Percentiles rank a stretch among this genome's conserved stretches.
Evolutionary conservation across 2,888 invertebrate species (phyloP).

Genomic region (Melanargia galathea): DNA sequence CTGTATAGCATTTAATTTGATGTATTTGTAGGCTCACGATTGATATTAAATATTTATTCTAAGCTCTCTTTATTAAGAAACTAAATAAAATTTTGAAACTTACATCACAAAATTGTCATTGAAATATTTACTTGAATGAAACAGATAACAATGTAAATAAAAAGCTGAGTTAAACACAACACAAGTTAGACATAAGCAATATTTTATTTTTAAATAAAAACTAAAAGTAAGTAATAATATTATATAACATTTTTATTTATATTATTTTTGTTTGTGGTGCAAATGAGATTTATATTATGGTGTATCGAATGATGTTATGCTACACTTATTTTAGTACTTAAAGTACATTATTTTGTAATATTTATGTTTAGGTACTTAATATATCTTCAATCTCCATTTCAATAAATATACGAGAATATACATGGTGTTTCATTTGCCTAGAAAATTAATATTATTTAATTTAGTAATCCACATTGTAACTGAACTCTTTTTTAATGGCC

Average conservation of each 20-base stretch:
- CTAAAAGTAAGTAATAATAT: constrained; percentile 21
- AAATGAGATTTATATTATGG: constrained; percentile 40
- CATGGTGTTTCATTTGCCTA: constrained; percentile 38
- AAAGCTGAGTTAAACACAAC: constrained; percentile 29
- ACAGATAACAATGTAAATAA: constrained; percentile 29
- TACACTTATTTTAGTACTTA: constrained; percentile 46
- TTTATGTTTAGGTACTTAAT: constrained; percentile 45
- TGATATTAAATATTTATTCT: constrained; percentile 38
- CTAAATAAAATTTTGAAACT: constrained; percentile 24
- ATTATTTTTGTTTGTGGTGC: constrained; percentile 40
- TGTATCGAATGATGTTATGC: constrained; percentile 42
- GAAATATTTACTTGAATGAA: constrained; percentile 2
- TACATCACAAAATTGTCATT: constrained; percentile 30
- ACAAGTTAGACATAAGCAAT: constrained; percentile 37
- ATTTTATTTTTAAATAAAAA: constrained; percentile 34
- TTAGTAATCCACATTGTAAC: too few species aligned
- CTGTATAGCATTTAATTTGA: constrained; percentile 56
- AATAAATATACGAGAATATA: constrained; percentile 37
- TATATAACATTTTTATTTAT: constrained; percentile 31
- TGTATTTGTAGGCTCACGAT: constrained; percentile 39
- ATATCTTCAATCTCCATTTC: constrained; percentile 44
- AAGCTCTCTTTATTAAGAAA: constrained; percentile 43
- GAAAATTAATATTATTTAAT: not conserved
- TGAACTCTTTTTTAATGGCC: too few species aligned
- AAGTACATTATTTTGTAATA: constrained; percentile 47